Base-by-base conservation (phyloP, 2,797 vertebrate species). In the Mormyrops attenuatus region DNA sequence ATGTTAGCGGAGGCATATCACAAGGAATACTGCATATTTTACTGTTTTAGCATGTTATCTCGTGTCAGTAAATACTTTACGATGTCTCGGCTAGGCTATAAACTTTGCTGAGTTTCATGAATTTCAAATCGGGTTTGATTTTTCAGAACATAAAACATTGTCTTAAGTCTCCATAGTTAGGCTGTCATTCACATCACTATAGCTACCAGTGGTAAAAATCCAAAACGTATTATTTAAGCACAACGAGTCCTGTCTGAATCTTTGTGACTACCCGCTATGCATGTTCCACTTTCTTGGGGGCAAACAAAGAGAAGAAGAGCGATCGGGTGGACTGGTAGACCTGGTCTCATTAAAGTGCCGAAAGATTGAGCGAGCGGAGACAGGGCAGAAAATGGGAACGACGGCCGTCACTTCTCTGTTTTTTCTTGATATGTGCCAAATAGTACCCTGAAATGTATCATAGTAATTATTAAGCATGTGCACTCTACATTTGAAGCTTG, bases 391-490 rank as follows among this genome's bases (percentile, higher is more conserved):
- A 13, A 8, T 26, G 84, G 44, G 49, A 13, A 5, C 8, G 22
- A 26, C 2, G 7, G 84, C 50, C 11, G 0, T 15, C 84, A 50
- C 22, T 15, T 34, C 55, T 85, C 44, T 0, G 4, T 20, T 85
- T 89, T 44, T 26, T 26, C 44, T 26, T 49, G 53, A 50, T 85
- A 22, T 66, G 88, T 85, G 88, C 88, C 88, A 89, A 47, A 50
- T 85, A 49, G 44, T 34, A 69, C 63, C 9, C 63, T 15, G 63
- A 34, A 69, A 69, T 69, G 26, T 13, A 13, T 26, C 26, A 15
- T 9, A 4, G 5, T 13, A 3, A 30, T 69, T 69, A 34, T 34
- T 34, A 34, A 69, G 3, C 30, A 15, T 5, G 9, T 34, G 63
- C 11, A 34, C 2, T 63, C 7, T 26, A 11, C 7, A 63, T 63